Evolutionary conservation across 2,888 invertebrate genomes (phyloP), one percentile per base, ranked within the genome.

Genomic region (Anthrax anthrax): DNA sequence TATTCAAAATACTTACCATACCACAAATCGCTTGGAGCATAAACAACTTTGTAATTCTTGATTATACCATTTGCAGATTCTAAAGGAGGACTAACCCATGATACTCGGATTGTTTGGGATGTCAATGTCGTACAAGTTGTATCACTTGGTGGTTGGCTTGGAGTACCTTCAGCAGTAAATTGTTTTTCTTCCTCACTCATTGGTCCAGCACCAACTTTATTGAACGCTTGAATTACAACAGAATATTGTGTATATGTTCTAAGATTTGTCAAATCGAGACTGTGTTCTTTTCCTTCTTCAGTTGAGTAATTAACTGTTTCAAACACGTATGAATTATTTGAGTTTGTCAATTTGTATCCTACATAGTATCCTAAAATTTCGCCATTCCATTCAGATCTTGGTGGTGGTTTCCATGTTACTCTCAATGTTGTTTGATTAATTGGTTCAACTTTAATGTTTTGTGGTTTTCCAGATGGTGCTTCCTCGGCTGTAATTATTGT

Each of bases 401-500:
- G 76, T 57, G 91, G 91, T 57, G 90, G 88, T 67, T 90, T 90
- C 91, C 91, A 91, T 54, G 82, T 84, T 14, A 91, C 87, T 55
- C 84, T 77, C 56, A 91, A 72, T 2, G 85, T 86, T 53, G 89
- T 88, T 62, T 92, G 87, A 64, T 89, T 89, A 43, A 82, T 78
- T 32, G 89, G 84, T 59, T 90, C 89, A 4, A 90, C 87, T 62
- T 86, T 81, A 36, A 88, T 82, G 54, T 78, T 80, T 52, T 83
- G 85, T 39, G 89, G 87, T 50, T 87, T 84, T 40, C 87, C 88
- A 49, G 85, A 83, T 2, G 84, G 84, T 8, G 80, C 81, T 75
- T 94, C 92, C 70, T 96, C 95, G 36, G 92, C 90, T 27, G 96
- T 96, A 52, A 92, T 92, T 53, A 95, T 94, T 3, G 87, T 87